Percentiles rank a stretch among this genome's conserved stretches.
Evolutionary conservation across 37 sponge, comb jelly and placozoan genomes (phyloP).

Genomic region (Chondrilla cf. caribensis): DNA sequence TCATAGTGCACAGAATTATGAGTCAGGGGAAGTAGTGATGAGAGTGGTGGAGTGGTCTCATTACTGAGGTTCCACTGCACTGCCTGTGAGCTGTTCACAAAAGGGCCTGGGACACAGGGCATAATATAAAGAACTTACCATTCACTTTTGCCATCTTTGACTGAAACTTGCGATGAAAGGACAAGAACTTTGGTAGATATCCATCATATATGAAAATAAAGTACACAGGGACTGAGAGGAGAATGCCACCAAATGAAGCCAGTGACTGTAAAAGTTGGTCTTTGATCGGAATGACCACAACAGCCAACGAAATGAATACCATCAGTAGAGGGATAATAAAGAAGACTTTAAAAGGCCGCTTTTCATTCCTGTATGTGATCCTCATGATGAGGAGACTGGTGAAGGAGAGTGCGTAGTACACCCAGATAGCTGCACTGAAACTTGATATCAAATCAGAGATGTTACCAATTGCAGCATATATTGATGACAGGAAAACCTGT

Average conservation of each 20-base stretch:
- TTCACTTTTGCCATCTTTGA: too few relatives aligned
- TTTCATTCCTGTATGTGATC: constrained; percentile 43
- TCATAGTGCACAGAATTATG: too few relatives aligned
- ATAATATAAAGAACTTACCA: too few relatives aligned
- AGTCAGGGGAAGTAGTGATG: too few relatives aligned
- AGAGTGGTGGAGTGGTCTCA: too few relatives aligned
- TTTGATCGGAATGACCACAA: constrained; percentile 52
- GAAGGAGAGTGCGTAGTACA: constrained; percentile 49
- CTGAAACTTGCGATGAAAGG: too few relatives aligned
- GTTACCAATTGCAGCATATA: constrained; percentile 23
- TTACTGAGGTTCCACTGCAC: too few relatives aligned
- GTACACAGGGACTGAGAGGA: constrained; percentile 65
- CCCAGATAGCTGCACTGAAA: constrained; percentile 52
- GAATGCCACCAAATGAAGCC: constrained; percentile 33
- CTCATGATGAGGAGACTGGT: constrained; percentile 55
- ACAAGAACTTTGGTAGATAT: background rate
- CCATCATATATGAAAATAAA: constrained; percentile 62
- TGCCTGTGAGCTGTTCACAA: too few relatives aligned
- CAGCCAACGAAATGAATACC: constrained; percentile 31
- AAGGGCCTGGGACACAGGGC: too few relatives aligned
- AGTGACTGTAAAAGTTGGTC: constrained; percentile 26
- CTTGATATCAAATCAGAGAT: constrained; percentile 40
- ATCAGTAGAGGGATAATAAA: constrained; percentile 41
- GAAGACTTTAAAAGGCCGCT: constrained; percentile 54
- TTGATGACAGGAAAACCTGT: constrained; percentile 11